Percentiles rank a stretch among this genome's conserved stretches.
phyloP scores from a whole-genome alignment of 2,797 vertebrate genomes.

The Sebastiscus tertius region DNA sequence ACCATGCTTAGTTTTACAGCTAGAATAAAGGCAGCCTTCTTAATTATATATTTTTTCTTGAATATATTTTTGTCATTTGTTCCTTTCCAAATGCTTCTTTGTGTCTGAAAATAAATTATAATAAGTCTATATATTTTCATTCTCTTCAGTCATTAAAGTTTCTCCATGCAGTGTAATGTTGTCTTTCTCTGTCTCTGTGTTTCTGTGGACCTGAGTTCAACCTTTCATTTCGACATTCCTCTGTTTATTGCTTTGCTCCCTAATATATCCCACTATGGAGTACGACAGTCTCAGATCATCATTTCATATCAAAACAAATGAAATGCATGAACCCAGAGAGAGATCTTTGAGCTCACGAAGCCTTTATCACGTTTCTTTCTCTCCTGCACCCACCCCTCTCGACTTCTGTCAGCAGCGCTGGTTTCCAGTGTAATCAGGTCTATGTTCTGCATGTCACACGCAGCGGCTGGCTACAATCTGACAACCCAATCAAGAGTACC shows the following conservation, averaged over 20 bases:
- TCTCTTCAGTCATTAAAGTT: neutral
- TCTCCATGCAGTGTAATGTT: neutral
- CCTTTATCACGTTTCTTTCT: neutral
- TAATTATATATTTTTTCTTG: neutral
- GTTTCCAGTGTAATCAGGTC: constrained; percentile 42
- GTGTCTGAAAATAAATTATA: neutral
- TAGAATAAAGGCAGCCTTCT: neutral
- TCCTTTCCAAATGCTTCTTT: neutral
- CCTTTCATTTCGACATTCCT: neutral
- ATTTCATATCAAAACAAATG: constrained; percentile 8
- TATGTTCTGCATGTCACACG: constrained; percentile 38
- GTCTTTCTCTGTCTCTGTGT: neutral
- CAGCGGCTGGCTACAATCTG: constrained; percentile 30
- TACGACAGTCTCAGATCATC: neutral
- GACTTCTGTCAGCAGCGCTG: neutral
- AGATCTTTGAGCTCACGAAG: neutral
- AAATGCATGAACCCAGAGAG: neutral
- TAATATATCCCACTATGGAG: neutral
- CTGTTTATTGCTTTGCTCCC: constrained; percentile 26
- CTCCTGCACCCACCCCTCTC: neutral
- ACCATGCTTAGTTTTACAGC: neutral
- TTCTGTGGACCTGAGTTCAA: neutral
- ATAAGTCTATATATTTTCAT: neutral
- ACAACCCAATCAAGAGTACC: constrained; percentile 52
- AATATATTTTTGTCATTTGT: neutral